Percentiles rank a stretch among this genome's conserved stretches.
phyloP scores from a whole-genome alignment of 2,113 vertebrate genomes.

The Mastomys natalensis region DNA sequence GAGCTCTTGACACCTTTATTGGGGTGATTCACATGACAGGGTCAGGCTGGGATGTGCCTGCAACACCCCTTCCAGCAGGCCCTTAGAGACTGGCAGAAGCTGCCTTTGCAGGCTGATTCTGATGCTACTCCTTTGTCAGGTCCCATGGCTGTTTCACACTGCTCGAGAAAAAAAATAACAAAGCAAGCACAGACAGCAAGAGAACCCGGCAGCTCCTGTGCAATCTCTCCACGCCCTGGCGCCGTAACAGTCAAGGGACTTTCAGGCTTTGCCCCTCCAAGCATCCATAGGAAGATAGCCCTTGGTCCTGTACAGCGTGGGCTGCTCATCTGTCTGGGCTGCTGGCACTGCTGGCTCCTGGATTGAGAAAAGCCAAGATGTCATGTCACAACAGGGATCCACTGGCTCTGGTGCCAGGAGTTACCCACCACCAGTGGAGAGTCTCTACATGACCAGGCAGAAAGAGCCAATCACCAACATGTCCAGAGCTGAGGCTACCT shows the following conservation, averaged over 20 bases:
- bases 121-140: accelerated
- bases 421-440: neutral
- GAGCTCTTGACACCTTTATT: constrained; percentile 47
- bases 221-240: too few relatives aligned
- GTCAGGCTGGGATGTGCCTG: neutral
- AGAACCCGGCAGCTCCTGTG: neutral
- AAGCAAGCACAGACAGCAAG: too few relatives aligned
- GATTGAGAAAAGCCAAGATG: constrained; percentile 63
- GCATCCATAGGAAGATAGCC: constrained; percentile 72
- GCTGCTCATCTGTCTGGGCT: constrained; percentile 34
- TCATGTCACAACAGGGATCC: neutral
- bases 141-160: neutral
- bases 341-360: constrained; percentile 66
- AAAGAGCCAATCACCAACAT: neutral
- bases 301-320: constrained; percentile 71
- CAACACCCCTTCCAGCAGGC: too few relatives aligned
- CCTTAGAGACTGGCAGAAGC: neutral
- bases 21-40: neutral
- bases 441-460: too few relatives aligned
- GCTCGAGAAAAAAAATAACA: neutral
- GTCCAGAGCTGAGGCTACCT: too few relatives aligned
- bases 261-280: neutral
- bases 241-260: neutral
- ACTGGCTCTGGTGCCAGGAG: neutral
- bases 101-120: neutral